Base-by-base conservation (phyloP, 2,888 invertebrate species). In the Drymonia ruficornis region DNA sequence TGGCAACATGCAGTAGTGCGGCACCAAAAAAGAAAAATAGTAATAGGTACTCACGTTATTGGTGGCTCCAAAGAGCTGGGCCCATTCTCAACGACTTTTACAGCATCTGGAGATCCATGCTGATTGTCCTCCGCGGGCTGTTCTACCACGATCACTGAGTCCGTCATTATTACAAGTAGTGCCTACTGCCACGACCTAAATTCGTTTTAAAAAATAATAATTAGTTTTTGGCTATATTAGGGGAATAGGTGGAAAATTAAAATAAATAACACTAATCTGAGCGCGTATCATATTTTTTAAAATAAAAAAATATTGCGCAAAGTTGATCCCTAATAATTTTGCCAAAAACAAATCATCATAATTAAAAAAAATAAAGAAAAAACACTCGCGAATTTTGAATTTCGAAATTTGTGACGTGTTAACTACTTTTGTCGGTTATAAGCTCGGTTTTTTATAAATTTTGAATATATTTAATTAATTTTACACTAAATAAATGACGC, bases 61-160 rank as follows among this genome's bases (percentile, higher is more conserved):
- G 44, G 38, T 43, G 46, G 43, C 38, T 51, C 55, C 16, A 60
- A 53, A 28, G 38, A 52, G 38, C 55, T 44, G 36, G 36, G 56
- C 13, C 49, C 42, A 43, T 68, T 74, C 23, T 72, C 70, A 18
- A 72, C 63, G 9, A 69, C 63, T 50, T 71, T 52, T 1, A 78
- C 73, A 6, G 60, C 65, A 44, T 64, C 57, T 12, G 67, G 56
- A 47, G 52, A n/a, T 36, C 46, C 59, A 38, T 34, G 59, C 45
- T 43, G 43, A 13, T 4, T 46, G 8, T 55, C 46, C 16, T 53
- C 12, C 43, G 40, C 59, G 40, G 68, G 2, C 34, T 63, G 72
- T 34, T 83, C 83, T 51, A 73, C 77, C 74, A 86, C 84, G 70
- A 76, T 76, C 82, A 89, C 87, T 65, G 86, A 75, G 61, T 81